These are phyloP conservation scores for Pseudomyrmex dendroicus DNA, from an alignment of 1,140 invertebrate genomes.

Conservation along the genomic window DNA sequence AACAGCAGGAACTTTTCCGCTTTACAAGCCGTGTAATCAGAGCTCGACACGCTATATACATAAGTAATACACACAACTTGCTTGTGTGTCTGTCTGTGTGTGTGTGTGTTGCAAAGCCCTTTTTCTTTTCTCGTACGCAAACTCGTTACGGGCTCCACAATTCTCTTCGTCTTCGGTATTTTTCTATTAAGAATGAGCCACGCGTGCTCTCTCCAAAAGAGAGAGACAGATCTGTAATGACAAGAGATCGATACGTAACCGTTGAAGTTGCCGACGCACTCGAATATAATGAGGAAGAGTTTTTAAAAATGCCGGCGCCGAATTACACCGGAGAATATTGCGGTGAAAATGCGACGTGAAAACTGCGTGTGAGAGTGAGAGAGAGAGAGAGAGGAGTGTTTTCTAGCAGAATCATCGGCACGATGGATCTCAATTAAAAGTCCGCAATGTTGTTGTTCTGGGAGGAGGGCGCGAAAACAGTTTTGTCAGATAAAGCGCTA, in stretches of 20 bases:
- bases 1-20: conserved; percentile 60
- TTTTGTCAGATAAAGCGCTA: conserved; percentile 60
- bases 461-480: conserved; percentile 60
- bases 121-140: conserved; percentile 44
- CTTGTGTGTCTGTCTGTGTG: neutral
- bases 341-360: neutral
- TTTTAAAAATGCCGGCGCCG: conserved; percentile 21
- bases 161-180: conserved; percentile 13
- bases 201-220: neutral
- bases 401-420: conserved; percentile 54
- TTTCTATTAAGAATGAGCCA: neutral
- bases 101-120: conserved; percentile 18
- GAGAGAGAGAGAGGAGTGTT: conserved; percentile 11
- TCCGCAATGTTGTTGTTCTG: conserved; percentile 48
- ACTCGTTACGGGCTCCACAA: conserved; percentile 32
- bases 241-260: neutral
- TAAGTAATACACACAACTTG: conserved; percentile 54
- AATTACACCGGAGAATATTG: conserved; percentile 41
- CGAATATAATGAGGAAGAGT: neutral
- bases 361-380: neutral
- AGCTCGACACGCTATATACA: conserved; percentile 60
- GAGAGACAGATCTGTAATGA: neutral
- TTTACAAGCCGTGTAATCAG: conserved; percentile 62
- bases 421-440: conserved; percentile 72
- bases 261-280: neutral